Evolutionary conservation across 1,140 invertebrate genomes (phyloP).

Genomic region (Chlorops oryzae): DNA sequence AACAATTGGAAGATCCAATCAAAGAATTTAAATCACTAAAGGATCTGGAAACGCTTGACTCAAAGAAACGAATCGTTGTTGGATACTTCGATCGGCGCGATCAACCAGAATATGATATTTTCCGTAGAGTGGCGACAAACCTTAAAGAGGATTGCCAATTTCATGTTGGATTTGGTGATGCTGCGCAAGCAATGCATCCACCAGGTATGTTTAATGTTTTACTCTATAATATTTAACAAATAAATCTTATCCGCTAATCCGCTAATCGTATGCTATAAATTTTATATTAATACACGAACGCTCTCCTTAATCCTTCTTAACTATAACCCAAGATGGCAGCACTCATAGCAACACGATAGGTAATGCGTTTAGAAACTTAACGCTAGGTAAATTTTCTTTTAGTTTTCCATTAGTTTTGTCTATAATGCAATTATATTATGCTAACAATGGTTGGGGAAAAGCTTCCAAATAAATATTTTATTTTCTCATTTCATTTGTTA

Average conservation of each 20-base stretch:
- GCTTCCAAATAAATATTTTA: no score
- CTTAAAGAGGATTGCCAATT: conserved; percentile 96
- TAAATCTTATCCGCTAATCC: no score
- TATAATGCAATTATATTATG: conserved; percentile 3
- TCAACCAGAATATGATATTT: conserved; percentile 71
- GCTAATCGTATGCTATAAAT: no score
- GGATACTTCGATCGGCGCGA: conserved; percentile 86
- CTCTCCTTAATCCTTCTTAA: background rate
- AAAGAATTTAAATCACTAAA: conserved; percentile 68
- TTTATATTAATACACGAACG: no score
- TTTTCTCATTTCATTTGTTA: no score
- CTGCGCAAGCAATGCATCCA: conserved; percentile 73
- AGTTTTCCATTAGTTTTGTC: conserved; percentile 4
- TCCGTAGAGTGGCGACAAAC: conserved; percentile 76
- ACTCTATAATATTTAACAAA: background rate
- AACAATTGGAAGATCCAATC: conserved; percentile 87
- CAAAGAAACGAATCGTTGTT: conserved; percentile 86
- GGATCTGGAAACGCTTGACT: conserved; percentile 73
- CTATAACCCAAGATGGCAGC: conserved; percentile 3
- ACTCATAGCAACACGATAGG: conserved; percentile 10
- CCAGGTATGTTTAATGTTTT: conserved; percentile 50
- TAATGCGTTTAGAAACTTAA: conserved; percentile 11
- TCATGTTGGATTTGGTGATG: conserved; percentile 87
- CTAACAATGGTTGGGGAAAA: no score
- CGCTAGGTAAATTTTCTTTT: conserved; percentile 15